phyloP scores from a whole-genome alignment of 2,113 vertebrate genomes.

The Sylvicapra grimmia region DNA sequence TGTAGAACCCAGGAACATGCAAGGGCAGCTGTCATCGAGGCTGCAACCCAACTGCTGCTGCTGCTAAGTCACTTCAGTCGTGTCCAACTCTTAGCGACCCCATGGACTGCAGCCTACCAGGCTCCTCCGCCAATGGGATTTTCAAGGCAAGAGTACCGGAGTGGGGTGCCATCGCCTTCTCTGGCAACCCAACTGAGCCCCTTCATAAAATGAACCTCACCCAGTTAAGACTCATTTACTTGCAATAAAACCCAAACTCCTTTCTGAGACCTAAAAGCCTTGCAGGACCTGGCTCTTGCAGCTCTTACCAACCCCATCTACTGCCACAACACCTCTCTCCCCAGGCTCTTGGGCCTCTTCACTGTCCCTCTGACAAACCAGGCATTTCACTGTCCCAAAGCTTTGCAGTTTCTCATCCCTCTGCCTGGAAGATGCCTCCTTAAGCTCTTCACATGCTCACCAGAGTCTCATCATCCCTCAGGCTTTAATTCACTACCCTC shows the following conservation, averaged over 20 bases:
- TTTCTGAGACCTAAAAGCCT: not conserved
- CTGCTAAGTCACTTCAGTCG: too few species aligned
- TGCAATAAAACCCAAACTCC: not conserved
- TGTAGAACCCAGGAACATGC: not conserved
- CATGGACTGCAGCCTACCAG: too few species aligned
- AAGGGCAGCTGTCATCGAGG: not conserved
- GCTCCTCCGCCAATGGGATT: too few species aligned
- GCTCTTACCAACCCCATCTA: not conserved
- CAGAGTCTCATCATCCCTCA: not conserved
- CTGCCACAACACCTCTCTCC: not conserved
- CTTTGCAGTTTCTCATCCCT: not conserved
- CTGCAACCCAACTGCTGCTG: not conserved
- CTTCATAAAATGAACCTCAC: not conserved
- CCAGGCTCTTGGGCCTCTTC: not conserved
- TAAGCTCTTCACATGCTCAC: not conserved
- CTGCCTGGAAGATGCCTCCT: not conserved
- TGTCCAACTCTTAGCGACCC: too few species aligned
- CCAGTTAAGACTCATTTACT: not conserved
- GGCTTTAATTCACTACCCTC: not conserved
- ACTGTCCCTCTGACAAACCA: not conserved
- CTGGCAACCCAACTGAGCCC: not conserved
- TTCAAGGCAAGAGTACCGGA: too few species aligned
- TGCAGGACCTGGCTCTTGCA: too few species aligned
- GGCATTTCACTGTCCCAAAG: not conserved
- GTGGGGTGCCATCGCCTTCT: too few species aligned